Evolutionary conservation across 1,140 invertebrate species (phyloP), one percentile per base, ranked within the genome.

Genomic region (Aphaenogaster ashmeadi): DNA sequence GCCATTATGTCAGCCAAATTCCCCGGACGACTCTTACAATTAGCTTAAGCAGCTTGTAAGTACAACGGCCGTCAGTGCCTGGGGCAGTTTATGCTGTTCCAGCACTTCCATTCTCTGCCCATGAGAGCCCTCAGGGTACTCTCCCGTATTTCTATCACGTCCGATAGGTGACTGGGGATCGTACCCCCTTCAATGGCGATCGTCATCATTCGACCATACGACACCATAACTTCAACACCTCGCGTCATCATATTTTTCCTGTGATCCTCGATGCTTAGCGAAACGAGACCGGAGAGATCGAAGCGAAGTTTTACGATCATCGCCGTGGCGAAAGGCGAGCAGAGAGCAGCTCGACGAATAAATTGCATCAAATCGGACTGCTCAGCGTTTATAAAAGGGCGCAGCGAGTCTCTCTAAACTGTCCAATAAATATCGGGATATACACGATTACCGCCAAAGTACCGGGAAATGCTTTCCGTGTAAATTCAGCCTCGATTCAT

Each of bases 11-110:
- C 69, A 74, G 69, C 41, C 69, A 90, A 89, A 90, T 90, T 90
- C 89, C 89, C 84, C n/a, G 62, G 33, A 21, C 62, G 74, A 58
- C 77, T 67, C 84, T 87, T 54, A 64, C 88, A 90, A 89, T 90
- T 90, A 90, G 85, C 88, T 89, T 87, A 83, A 89, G 88, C 88
- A 87, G 89, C 77, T 89, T 90, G 71, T 87, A 90, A 89, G 88
- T 74, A 56, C 77, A 80, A 89, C 15, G 83, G 78, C 44, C 87
- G 75, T 79, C 50, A 50, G 9, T 36, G 8, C 71, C 21, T 8
- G 47, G n/a, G 50, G 15, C 21, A 41, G 52, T 86, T 38, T 54
- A 74, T 47, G 80, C 67, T 60, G 41, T 15, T 41, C 13, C 27
- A 72, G 66, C 67, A 47, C 27, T 74, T 44, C 54, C n/a, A 50